Evolutionary conservation across 2,797 vertebrate genomes (phyloP).

Genomic region (Rhabdophis nuchalis): DNA sequence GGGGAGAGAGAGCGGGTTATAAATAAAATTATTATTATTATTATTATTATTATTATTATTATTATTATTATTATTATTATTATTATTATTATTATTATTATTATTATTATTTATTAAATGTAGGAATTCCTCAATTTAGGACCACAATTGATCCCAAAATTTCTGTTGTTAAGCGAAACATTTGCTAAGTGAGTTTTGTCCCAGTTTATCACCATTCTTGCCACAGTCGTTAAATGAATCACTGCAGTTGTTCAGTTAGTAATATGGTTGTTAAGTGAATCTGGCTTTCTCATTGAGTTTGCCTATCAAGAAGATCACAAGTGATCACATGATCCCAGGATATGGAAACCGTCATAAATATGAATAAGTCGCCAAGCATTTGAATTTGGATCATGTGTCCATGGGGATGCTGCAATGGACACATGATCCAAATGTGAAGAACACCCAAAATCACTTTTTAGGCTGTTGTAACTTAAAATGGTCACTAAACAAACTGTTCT

Average conservation of each 20-base stretch:
- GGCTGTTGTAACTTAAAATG: not conserved
- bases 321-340: not conserved
- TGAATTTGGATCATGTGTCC: not conserved
- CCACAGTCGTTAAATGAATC: not conserved
- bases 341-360: not conserved
- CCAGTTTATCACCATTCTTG: not conserved
- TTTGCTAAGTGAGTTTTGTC: not conserved
- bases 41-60: no score
- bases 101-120: no score
- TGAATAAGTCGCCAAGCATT: not conserved
- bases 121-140: not conserved
- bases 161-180: not conserved
- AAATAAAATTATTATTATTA: no score
- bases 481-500: not conserved
- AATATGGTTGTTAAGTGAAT: not conserved
- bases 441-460: not conserved
- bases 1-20: no score
- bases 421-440: not conserved
- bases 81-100: no score
- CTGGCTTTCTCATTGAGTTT: not conserved
- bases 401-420: not conserved
- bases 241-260: not conserved
- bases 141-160: not conserved
- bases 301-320: not conserved
- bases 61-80: no score